Conservation (phyloP, 2,888 invertebrate species). For the Esperia sulphurella region DNA sequence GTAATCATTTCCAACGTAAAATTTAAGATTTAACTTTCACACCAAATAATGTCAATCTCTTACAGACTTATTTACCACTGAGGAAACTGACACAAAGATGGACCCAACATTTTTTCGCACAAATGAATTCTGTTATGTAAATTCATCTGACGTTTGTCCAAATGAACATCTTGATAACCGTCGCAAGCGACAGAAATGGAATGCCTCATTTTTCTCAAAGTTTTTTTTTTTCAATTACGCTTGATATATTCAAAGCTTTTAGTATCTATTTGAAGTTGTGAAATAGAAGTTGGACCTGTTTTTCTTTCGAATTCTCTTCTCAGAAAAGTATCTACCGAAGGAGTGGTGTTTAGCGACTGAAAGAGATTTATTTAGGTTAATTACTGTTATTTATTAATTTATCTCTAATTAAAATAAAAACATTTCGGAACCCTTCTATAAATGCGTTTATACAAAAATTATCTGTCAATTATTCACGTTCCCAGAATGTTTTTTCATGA, state of each 20-base stretch:
- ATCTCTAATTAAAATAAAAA: too few species aligned
- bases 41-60: too few species aligned
- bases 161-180: conserved; percentile 11
- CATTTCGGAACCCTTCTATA: too few species aligned
- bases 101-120: not conserved
- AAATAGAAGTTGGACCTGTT: not conserved
- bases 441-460: too few species aligned
- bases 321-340: not conserved
- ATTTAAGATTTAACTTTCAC: too few species aligned
- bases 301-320: not conserved
- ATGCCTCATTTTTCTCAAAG: not conserved
- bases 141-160: conserved; percentile 8
- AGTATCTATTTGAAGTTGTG: not conserved
- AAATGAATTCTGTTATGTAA: conserved; percentile 13
- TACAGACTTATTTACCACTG: not conserved
- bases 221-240: not conserved
- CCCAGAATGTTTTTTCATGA: too few species aligned
- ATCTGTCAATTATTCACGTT: too few species aligned
- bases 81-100: not conserved
- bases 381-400: too few species aligned
- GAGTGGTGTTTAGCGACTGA: not conserved
- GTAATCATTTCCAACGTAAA: too few species aligned
- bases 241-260: not conserved
- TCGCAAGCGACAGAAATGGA: not conserved
- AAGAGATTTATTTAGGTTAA: too few species aligned